These are phyloP conservation scores for Oikopleura vanhoeffeni DNA, from an alignment of 23 tunicate genomes.

Conservation along the genomic window DNA sequence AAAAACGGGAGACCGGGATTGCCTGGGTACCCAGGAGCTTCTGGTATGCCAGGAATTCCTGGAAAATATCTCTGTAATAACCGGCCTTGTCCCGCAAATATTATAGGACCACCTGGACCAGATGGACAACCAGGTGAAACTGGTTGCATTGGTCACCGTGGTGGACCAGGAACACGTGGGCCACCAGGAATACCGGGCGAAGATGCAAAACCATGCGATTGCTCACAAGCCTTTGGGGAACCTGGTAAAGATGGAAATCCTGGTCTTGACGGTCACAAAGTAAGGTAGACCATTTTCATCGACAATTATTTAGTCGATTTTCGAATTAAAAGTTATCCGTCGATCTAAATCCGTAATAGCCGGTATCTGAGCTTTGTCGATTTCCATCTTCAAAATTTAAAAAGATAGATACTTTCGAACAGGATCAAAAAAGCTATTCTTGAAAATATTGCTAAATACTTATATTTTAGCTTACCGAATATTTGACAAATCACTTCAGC, in stretches of 20 bases:
- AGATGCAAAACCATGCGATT: neutral
- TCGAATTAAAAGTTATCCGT: too few species aligned
- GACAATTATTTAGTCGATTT: too few species aligned
- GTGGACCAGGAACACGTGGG: neutral
- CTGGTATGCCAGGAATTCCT: neutral
- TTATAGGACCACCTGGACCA: neutral
- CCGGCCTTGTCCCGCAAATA: neutral
- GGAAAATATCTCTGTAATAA: neutral
- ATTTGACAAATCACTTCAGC: too few species aligned
- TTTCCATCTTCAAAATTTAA: too few species aligned
- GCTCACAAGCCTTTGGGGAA: conserved; percentile 9
- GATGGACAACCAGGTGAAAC: neutral
- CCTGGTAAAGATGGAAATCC: neutral
- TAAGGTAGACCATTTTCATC: too few species aligned
- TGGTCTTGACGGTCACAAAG: too few species aligned
- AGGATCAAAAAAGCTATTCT: too few species aligned
- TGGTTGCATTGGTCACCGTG: neutral
- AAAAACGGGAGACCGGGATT: neutral
- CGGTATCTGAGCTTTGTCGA: too few species aligned
- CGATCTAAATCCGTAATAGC: too few species aligned
- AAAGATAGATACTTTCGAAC: too few species aligned
- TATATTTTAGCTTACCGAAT: too few species aligned
- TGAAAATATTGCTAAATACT: too few species aligned
- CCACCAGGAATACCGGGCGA: neutral
- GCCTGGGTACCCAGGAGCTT: neutral